These are phyloP conservation scores for Columbina picui DNA, from an alignment of 2,113 vertebrate species.

Conservation along the genomic window DNA sequence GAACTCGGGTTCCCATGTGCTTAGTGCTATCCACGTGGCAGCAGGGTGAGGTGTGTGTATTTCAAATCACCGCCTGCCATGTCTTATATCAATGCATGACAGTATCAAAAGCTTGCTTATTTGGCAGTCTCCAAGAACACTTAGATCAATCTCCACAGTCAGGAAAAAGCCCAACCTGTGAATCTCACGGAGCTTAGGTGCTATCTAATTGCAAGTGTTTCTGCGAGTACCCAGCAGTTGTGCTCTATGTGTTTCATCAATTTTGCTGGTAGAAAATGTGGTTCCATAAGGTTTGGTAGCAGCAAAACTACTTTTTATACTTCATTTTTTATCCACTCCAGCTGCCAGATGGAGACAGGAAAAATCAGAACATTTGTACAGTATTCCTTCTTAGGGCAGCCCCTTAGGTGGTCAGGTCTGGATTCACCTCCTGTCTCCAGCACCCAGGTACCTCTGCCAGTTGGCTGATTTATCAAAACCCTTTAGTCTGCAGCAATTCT, in stretches of 20 bases:
- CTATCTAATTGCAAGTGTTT: background rate
- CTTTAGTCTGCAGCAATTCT: background rate
- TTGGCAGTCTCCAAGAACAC: background rate
- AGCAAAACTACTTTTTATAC: background rate
- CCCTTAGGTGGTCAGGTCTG: background rate
- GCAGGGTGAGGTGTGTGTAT: background rate
- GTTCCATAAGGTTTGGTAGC: background rate
- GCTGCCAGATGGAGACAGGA: slow-evolving; percentile 43
- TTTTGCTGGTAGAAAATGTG: background rate
- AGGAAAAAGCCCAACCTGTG: background rate
- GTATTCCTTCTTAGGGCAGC: background rate
- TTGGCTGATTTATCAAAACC: background rate
- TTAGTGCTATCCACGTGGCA: background rate
- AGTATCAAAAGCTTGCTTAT: background rate
- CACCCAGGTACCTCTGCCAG: background rate
- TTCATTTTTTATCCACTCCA: slow-evolving; percentile 22
- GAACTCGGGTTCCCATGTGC: background rate
- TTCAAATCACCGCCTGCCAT: background rate
- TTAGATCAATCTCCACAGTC: background rate
- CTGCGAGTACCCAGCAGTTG: background rate
- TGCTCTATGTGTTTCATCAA: background rate
- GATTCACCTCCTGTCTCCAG: background rate
- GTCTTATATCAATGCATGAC: background rate
- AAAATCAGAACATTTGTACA: slow-evolving; percentile 19
- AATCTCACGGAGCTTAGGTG: background rate